Conservation (phyloP, 2,797 vertebrate species). For the Phaenicophaeus curvirostris region DNA sequence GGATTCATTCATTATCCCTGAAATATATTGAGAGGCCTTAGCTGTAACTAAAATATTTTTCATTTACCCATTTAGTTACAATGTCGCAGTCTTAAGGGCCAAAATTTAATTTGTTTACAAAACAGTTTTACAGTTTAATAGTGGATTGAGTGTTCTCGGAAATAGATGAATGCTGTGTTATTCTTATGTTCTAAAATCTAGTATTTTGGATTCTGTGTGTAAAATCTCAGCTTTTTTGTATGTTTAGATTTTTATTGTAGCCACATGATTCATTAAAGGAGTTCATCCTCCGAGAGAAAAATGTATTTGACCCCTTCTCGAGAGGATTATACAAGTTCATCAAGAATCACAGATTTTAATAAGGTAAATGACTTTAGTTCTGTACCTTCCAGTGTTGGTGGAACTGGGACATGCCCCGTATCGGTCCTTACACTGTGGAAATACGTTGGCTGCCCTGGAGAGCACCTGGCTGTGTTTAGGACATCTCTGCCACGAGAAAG, state of each 20-base stretch:
- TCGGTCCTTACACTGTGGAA: slow-evolving; percentile 72
- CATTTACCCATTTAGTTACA: slow-evolving; percentile 70
- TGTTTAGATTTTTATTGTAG: slow-evolving; percentile 31
- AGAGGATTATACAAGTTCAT: slow-evolving; percentile 53
- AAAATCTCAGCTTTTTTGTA: slow-evolving; percentile 19
- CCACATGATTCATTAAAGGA: background rate
- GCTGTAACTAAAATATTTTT: slow-evolving; percentile 73
- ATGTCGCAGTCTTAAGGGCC: slow-evolving; percentile 31
- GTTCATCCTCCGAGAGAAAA: slow-evolving; percentile 54
- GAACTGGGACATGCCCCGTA: slow-evolving; percentile 76
- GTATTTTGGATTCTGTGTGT: background rate
- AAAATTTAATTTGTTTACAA: slow-evolving; percentile 53
- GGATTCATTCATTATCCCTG: slow-evolving; percentile 69
- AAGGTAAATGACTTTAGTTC: slow-evolving; percentile 65
- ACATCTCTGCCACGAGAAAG: slow-evolving; percentile 79
- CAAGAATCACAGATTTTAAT: slow-evolving; percentile 67
- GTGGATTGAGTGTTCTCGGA: background rate
- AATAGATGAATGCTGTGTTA: slow-evolving; percentile 39
- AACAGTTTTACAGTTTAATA: slow-evolving; percentile 24
- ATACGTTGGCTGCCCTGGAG: slow-evolving; percentile 75
- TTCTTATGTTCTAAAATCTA: background rate
- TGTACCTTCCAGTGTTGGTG: slow-evolving; percentile 74
- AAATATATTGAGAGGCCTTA: slow-evolving; percentile 66
- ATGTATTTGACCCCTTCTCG: slow-evolving; percentile 57
- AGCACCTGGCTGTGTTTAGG: slow-evolving; percentile 79